A percentile compares a stretch with the other conserved stretches of the same genome.
Evolutionary conservation across 2,797 vertebrate species (phyloP).

Genomic region (Macropodus opercularis): DNA sequence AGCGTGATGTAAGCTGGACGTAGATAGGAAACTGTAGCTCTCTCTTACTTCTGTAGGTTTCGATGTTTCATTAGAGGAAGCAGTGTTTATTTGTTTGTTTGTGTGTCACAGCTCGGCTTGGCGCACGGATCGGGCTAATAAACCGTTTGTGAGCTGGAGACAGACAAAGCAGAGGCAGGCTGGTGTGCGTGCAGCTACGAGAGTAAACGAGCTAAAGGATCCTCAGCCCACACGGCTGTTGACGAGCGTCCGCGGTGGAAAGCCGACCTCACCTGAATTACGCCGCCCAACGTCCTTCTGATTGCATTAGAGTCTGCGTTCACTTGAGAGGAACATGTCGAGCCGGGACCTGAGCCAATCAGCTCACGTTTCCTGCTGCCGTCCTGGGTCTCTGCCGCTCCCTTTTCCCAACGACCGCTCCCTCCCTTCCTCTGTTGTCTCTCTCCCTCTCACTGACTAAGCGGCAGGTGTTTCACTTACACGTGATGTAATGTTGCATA

Average conservation of each 20-base stretch:
- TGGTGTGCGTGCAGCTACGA: conserved; percentile 54
- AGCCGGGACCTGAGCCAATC: conserved; percentile 36
- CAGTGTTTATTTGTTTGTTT: conserved; percentile 37
- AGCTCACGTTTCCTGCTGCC: conserved; percentile 18
- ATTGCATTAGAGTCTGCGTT: conserved; percentile 45
- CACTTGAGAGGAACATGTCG: conserved; percentile 52
- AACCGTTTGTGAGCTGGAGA: conserved; percentile 65
- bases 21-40: conserved; percentile 8
- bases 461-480: conserved; percentile 60
- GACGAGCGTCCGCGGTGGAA: conserved; percentile 44
- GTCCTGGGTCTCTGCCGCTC: conserved; percentile 25
- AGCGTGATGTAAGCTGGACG: background rate
- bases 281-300: conserved; percentile 9
- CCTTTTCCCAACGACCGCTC: conserved; percentile 43
- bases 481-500: conserved; percentile 41
- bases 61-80: conserved; percentile 22
- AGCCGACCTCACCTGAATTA: conserved; percentile 21
- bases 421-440: conserved; percentile 41
- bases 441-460: conserved; percentile 22
- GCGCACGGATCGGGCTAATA: conserved; percentile 50
- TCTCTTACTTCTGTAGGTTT: conserved; percentile 4
- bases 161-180: conserved; percentile 41
- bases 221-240: conserved; percentile 55
- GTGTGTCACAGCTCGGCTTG: conserved; percentile 36
- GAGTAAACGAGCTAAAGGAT: conserved; percentile 56